Evolutionary conservation across 2,113 vertebrate genomes (phyloP).

Genomic region (Steatornis caripensis): DNA sequence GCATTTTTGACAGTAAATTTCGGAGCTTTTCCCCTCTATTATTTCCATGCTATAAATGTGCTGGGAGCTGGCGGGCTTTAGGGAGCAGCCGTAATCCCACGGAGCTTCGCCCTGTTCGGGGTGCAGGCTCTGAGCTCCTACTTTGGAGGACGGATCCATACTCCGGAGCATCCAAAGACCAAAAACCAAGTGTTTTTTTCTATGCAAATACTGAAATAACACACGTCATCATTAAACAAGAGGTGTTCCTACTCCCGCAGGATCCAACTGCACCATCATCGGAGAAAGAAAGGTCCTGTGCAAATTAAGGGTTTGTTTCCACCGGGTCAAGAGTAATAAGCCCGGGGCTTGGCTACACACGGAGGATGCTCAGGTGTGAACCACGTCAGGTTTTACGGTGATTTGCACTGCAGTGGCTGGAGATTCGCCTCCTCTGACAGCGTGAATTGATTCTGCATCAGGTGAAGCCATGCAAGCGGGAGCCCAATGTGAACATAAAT

Average conservation of each 20-base stretch:
- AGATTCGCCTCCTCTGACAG: background rate
- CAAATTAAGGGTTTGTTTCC: too few relatives aligned
- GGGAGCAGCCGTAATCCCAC: background rate
- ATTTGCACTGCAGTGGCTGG: fast-evolving
- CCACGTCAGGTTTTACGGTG: fast-evolving
- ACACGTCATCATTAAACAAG: background rate
- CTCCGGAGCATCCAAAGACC: background rate
- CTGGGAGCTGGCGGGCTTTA: background rate
- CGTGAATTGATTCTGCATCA: background rate
- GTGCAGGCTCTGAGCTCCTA: background rate
- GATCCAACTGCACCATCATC: background rate
- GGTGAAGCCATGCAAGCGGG: fast-evolving
- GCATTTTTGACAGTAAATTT: background rate
- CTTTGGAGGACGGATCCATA: fast-evolving
- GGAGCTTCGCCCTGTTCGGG: background rate
- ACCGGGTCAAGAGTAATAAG: background rate
- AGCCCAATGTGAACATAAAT: background rate
- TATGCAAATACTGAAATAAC: background rate
- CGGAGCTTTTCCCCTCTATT: background rate
- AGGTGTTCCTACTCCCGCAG: fast-evolving
- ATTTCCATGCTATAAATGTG: background rate
- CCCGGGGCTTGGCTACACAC: background rate
- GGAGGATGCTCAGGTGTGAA: background rate
- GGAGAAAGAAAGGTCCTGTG: background rate
- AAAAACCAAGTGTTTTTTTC: background rate